Evolutionary conservation across 2,113 vertebrate species (phyloP).

Genomic region (Colinus virginianus): DNA sequence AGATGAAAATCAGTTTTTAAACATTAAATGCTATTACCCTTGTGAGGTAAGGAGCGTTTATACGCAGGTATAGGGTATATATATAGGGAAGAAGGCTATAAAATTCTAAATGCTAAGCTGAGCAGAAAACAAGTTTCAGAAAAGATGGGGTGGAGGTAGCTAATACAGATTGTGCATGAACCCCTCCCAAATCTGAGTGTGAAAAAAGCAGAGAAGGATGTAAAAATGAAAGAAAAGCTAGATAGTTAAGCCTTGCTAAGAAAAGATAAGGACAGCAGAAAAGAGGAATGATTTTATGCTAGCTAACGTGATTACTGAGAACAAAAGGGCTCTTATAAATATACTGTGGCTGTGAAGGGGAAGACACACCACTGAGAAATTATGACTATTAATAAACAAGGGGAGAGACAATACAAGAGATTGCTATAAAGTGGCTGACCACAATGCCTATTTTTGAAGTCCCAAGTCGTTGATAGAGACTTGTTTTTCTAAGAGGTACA

Average conservation of each 20-base stretch:
- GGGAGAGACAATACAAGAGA: slow-evolving; percentile 11
- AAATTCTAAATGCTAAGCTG: background rate
- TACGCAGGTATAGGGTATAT: background rate
- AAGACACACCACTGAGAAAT: slow-evolving; percentile 40
- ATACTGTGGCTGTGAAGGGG: background rate
- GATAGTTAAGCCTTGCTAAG: slow-evolving; percentile 25
- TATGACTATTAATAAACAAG: slow-evolving; percentile 55
- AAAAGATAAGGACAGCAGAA: slow-evolving; percentile 57
- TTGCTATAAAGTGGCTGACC: background rate
- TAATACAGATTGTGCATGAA: background rate
- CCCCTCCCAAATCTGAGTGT: background rate
- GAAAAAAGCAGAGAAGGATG: background rate
- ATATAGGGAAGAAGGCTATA: background rate
- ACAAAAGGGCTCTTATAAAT: slow-evolving; percentile 59
- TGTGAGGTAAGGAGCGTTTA: background rate
- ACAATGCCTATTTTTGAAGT: slow-evolving; percentile 18
- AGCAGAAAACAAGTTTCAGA: background rate
- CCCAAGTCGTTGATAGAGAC: background rate
- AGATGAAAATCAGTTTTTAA: slow-evolving; percentile 12
- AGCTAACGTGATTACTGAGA: slow-evolving; percentile 64
- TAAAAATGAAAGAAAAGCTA: slow-evolving; percentile 35
- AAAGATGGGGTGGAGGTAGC: background rate
- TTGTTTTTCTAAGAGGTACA: background rate
- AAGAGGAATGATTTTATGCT: slow-evolving; percentile 57
- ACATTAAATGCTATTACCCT: background rate